Base-by-base conservation (phyloP, 2,113 vertebrate species). In the Chionodraco myersi region DNA sequence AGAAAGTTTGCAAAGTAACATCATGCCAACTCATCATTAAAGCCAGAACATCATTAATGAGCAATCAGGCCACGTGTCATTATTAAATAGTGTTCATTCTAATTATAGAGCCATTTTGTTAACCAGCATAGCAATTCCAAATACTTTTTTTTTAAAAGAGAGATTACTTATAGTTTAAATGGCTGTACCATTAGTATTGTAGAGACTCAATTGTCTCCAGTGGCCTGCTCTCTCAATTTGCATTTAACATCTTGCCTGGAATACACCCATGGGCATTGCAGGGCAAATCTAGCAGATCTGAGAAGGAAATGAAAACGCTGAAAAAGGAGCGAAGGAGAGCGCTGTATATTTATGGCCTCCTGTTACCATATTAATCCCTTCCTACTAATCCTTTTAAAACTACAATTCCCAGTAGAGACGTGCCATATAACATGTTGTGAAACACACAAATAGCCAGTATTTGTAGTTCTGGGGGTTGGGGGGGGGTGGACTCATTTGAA, bases 311-410 rank as follows among this genome's bases (percentile, higher is more conserved):
- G 48, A 82, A 83, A 87, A 71, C 65, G 59, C 41, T 84, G 60
- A 65, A 77, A 87, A 73, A 72, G 13, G 57, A n/a, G 30, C 64
- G 26, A 75, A 67, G 68, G 64, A 76, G 68, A 83, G 62, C 58
- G 75, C 14, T 44, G 56, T 82, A 67, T 88, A 92, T 91, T 92
- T 90, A 90, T 85, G 80, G 62, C 80, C 57, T 80, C 80, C 68
- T 83, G 75, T 91, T 77, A 77, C 86, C 21, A 21, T 21, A 21
- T 21, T 21, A 21, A 21, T 21, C 21, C 21, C 21, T 21, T 21
- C 21, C 21, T 21, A 21, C 21, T 21, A 21, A 21, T 21, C 21
- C 30, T 30, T 30, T 30, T 30, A 30, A 30, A 30, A 30, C 30
- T 30, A 30, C 30, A 30, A 30, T 30, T 30, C 30, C 30, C 30